Evolutionary conservation across 1,140 invertebrate species (phyloP), one percentile per base, ranked within the genome.

Genomic region (Oncopodura yosiiana): DNA sequence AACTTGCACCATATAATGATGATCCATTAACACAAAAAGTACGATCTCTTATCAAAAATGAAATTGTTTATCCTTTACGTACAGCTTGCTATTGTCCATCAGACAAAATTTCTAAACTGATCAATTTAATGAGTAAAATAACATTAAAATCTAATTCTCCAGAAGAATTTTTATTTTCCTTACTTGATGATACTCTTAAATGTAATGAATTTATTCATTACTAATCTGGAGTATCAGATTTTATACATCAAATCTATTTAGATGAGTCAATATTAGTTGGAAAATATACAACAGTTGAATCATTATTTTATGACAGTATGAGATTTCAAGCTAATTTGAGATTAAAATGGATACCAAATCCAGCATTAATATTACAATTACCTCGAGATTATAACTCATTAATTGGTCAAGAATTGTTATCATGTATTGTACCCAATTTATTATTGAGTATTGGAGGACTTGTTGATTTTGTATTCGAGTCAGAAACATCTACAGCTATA

Each of bases 1-100:
- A 53, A n/a, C 6, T 26, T 39, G 24, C 6, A 29, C 45, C 27
- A 32, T 30, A 34, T 12, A 21, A 14, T 9, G 18, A 29, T 14
- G 9, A 4, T 18, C 18, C 32, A 21, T 18, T 37, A 11, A 18
- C 14, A 38, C 12, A 26, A 23, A 18, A 48, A 18, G 9, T 48
- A 12, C 44, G 11, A 11, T 5, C 46, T 3, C 30, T 49, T 39
- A 32, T 58, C 12, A 36, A 29, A 14, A 45, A 58, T 11, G 50
- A 48, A n/a, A 58, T 58, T 42, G 41, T 58, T 9, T 58, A 46
- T 26, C 42, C 56, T 1, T 49, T 58, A 4, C 24, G 56, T 23
- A 36, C 27, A 16, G 30, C 19, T 24, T 41, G 48, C 18, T 48
- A 26, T 24, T 58, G 56, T 38, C 50, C 56, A 3, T 30, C 12